A percentile compares a stretch with the other conserved stretches of the same genome.
Conservation (phyloP, 2,797 vertebrate genomes). For the Tarsius wallacei region DNA sequence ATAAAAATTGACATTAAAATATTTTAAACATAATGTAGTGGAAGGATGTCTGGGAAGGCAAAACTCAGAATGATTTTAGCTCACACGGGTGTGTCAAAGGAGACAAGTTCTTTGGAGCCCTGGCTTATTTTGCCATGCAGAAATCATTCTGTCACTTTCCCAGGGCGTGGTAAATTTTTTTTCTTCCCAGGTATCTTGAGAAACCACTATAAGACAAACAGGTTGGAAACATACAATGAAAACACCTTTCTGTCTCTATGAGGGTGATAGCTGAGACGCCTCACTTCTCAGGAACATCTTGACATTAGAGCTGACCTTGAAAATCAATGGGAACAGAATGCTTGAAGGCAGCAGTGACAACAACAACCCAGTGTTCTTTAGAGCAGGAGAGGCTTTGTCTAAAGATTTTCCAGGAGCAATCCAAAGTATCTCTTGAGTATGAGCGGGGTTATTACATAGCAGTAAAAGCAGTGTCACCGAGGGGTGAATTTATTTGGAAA, state of each 20-base stretch:
- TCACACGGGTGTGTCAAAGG: background rate
- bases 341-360: background rate
- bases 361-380: background rate
- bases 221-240: background rate
- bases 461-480: background rate
- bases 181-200: background rate
- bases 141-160: background rate
- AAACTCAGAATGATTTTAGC: background rate
- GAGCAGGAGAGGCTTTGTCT: background rate
- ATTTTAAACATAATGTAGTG: background rate
- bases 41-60: background rate
- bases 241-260: background rate
- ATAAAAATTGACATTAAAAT: background rate
- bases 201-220: background rate
- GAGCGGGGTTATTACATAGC: background rate
- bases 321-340: background rate
- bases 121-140: background rate
- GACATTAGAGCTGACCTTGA: background rate
- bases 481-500: background rate
- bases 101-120: background rate
- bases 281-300: background rate
- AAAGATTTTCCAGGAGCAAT: background rate
- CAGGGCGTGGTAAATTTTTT: background rate
- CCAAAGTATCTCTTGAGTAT: background rate
- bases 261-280: background rate